Base-by-base conservation (phyloP, 2,888 invertebrate species). In the Drosophila nr. perissopoda region DNA sequence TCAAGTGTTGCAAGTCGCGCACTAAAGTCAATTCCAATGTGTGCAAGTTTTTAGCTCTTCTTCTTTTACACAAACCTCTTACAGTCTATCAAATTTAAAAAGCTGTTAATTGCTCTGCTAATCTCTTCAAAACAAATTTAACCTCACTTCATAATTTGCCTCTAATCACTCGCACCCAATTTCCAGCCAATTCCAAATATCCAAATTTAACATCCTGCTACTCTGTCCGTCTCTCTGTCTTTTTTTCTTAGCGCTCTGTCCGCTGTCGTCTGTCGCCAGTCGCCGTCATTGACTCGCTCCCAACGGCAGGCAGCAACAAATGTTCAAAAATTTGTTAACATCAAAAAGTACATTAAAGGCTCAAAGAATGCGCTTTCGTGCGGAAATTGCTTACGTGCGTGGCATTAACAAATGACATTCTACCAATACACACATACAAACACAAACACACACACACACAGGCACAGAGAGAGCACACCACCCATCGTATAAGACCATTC, bases 331-430 rank as follows among this genome's bases (percentile, higher is more conserved):
- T 87, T 87, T 89, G 87, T 87, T 87, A 87, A 87, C 90, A 87
- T 87, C 87, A 87, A 89, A 87, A 87, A 87, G 88, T 87, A 87
- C 87, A 87, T 87, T 87, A 87, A 87, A 87, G 87, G 87, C 87
- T 87, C 90, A 87, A 83, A 79, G 87, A 87, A 87, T 87, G 87
- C 90, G 87, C 88, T 89, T 87, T 87, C 87, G 87, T 87, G 90
- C 90, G 87, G 90, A 87, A 87, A 87, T 87, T 87, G 87, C 87
- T 89, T 87, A 89, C 87, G 87, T 87, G 87, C 88, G 90, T 81
- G 88, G 87, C 90, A 89, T 87, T 89, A 88, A 82, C 89, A 88
- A 87, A 88, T 88, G 81, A 65, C 84, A 81, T 68, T 69, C 46
- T 40, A 53, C 46, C 52, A 48, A 49, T n/a, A 60, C 25, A 58